phyloP scores from a whole-genome alignment of 2,113 vertebrate species.

The Macrotis lagotis region DNA sequence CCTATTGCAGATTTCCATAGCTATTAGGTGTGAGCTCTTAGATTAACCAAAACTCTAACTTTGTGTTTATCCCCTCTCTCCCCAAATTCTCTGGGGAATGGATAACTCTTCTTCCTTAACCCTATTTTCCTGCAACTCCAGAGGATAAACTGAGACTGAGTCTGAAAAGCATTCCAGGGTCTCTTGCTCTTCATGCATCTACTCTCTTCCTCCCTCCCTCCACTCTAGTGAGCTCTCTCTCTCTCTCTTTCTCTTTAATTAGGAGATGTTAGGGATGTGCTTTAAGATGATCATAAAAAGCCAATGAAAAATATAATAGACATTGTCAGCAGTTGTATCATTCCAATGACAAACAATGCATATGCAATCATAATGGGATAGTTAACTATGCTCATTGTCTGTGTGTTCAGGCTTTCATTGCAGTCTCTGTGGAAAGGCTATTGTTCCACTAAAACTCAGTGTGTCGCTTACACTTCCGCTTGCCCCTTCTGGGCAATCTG shows the following conservation, averaged over 20 bases:
- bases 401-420: background rate
- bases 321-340: background rate
- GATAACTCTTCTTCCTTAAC: background rate
- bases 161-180: background rate
- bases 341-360: background rate
- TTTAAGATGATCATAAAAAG: conserved; percentile 11
- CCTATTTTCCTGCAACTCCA: background rate
- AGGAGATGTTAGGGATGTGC: background rate
- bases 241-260: background rate
- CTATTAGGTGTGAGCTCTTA: background rate
- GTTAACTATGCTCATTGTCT: background rate
- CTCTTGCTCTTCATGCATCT: background rate
- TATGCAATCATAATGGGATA: background rate
- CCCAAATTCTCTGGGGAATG: background rate
- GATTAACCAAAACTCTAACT: background rate
- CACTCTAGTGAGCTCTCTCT: background rate
- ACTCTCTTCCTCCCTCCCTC: background rate
- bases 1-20: background rate
- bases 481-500: conserved; percentile 4
- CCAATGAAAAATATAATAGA: background rate
- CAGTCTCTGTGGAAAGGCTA: background rate
- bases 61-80: background rate
- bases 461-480: conserved; percentile 4
- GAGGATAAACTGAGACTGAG: background rate
- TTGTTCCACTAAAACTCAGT: background rate